Evolutionary conservation across 2,113 vertebrate species (phyloP).

Genomic region (Anser brachyrhynchus): DNA sequence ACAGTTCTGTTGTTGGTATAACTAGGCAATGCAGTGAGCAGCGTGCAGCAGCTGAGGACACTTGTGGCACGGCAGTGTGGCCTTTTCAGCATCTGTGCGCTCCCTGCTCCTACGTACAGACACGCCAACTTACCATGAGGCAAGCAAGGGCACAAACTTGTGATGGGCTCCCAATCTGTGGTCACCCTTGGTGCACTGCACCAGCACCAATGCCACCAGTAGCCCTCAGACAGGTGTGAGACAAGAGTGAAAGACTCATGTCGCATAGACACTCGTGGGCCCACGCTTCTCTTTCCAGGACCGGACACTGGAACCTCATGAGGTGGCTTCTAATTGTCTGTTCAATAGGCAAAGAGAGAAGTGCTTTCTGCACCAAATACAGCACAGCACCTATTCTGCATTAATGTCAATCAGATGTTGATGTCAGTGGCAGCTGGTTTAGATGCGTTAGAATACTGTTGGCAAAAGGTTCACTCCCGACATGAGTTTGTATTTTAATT

Average conservation of each 20-base stretch:
- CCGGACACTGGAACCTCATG: background rate
- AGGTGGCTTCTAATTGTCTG: background rate
- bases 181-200: accelerated
- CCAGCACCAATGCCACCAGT: background rate
- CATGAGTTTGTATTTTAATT: background rate
- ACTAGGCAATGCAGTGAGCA: accelerated
- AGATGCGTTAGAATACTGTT: background rate
- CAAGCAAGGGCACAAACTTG: background rate
- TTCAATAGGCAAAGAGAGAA: background rate
- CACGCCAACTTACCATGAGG: accelerated
- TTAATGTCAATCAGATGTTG: background rate
- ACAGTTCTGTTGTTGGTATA: background rate
- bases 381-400: background rate
- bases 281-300: background rate
- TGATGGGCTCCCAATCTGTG: background rate
- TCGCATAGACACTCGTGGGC: accelerated
- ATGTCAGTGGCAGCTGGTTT: background rate
- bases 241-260: background rate
- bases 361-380: background rate
- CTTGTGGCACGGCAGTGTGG: background rate
- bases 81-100: accelerated
- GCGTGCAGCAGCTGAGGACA: accelerated
- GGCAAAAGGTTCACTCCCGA: background rate
- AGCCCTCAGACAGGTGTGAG: background rate
- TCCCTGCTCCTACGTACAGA: accelerated